phyloP scores from a whole-genome alignment of 2,888 invertebrate genomes.

The Leucania comma region DNA sequence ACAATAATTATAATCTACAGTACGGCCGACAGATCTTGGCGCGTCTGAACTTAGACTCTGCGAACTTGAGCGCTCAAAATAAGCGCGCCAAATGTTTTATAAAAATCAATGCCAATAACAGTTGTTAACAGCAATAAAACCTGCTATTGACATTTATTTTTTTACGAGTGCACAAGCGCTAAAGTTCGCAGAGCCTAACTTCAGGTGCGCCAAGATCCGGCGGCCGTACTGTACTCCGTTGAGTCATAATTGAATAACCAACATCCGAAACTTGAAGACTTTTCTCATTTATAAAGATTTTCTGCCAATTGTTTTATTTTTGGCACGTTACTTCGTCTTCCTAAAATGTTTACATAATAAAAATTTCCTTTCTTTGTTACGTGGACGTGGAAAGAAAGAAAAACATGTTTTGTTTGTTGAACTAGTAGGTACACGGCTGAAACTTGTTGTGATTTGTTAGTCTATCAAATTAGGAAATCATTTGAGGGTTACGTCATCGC shows the following conservation, averaged over 20 bases:
- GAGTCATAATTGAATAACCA: background rate
- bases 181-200: no score
- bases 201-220: no score
- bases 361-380: constrained; percentile 17
- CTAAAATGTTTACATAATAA: constrained; percentile 17
- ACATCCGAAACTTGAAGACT: background rate
- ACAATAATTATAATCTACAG: no score
- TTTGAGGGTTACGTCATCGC: background rate
- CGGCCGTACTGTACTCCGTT: background rate
- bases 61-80: no score
- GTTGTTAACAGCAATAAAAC: no score
- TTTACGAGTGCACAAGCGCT: no score
- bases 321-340: constrained; percentile 28
- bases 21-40: no score
- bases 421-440: background rate
- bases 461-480: constrained; percentile 18
- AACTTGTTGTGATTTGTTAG: background rate
- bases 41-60: no score
- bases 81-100: no score
- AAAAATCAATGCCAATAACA: no score
- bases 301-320: constrained; percentile 27
- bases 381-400: background rate
- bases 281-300: constrained; percentile 18
- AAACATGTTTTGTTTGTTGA: constrained; percentile 7
- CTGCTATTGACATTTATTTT: no score